A percentile compares a stretch with the other conserved stretches of the same genome.
phyloP scores from a whole-genome alignment of 2,888 invertebrate genomes.

The Tubiluchus corallicola region DNA sequence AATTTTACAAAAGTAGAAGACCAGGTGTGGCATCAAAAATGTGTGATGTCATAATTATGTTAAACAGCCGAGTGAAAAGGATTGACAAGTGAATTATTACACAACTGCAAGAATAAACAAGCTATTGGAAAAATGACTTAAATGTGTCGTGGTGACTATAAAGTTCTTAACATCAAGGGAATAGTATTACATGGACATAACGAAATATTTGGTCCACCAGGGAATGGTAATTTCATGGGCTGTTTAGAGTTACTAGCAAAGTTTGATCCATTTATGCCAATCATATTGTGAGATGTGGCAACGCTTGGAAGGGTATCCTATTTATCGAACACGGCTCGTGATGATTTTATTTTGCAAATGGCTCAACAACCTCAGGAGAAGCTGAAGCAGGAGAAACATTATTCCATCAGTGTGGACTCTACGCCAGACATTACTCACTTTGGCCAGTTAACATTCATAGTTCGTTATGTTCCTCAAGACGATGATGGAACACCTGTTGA shows the following conservation, averaged over 20 bases:
- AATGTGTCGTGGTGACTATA: conserved; percentile 17
- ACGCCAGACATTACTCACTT: conserved; percentile 20
- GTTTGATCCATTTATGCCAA: conserved; percentile 20
- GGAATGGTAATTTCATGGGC: conserved; percentile 20
- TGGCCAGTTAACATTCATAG: conserved; percentile 21
- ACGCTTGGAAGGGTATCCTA: no score
- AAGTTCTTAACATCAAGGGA: conserved; percentile 16
- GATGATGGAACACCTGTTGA: conserved; percentile 17
- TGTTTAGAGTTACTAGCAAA: conserved; percentile 18
- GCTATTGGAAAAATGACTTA: conserved; percentile 18
- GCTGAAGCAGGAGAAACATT: conserved; percentile 17
- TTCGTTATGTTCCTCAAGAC: conserved; percentile 19
- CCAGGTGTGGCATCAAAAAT: no score
- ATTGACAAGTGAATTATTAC: no score
- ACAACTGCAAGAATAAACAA: conserved; percentile 14
- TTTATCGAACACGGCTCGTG: conserved; percentile 19
- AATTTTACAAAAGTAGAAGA: no score
- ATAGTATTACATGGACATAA: conserved; percentile 18
- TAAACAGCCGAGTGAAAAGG: no score
- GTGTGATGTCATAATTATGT: no score
- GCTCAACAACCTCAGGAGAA: conserved; percentile 17
- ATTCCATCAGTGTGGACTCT: conserved; percentile 16
- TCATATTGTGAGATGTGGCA: no score
- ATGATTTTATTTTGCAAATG: conserved; percentile 22
- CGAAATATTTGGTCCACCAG: conserved; percentile 16